These are phyloP conservation scores for Cyaniris semiargus DNA, from an alignment of 2,888 invertebrate species.

Conservation along the genomic window DNA sequence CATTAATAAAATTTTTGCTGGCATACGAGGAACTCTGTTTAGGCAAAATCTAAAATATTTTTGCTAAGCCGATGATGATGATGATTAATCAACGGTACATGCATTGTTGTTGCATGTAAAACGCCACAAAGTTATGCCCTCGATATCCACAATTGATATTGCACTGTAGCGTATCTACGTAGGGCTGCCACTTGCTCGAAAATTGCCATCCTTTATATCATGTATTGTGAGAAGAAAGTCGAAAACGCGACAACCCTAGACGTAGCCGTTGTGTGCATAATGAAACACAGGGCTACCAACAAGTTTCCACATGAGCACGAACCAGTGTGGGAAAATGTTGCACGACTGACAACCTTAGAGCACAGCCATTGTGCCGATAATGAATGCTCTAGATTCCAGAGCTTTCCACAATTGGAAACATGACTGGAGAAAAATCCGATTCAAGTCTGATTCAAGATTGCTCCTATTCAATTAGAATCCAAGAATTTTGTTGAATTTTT, in stretches of 20 bases:
- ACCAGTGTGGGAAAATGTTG: neutral
- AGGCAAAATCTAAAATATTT: too few relatives aligned
- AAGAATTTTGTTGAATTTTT: neutral
- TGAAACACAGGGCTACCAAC: neutral
- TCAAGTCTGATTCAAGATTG: neutral
- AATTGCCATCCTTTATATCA: neutral
- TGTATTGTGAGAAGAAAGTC: neutral
- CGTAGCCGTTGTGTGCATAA: neutral
- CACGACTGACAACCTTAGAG: neutral
- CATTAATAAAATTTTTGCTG: too few relatives aligned
- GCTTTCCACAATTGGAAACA: conserved; percentile 3
- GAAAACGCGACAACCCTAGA: neutral
- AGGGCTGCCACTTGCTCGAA: neutral
- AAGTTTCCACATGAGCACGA: neutral
- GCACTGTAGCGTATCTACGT: neutral
- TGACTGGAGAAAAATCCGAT: neutral
- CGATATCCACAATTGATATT: conserved; percentile 22
- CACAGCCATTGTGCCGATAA: conserved; percentile 1
- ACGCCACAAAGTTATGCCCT: conserved; percentile 26
- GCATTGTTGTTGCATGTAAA: conserved; percentile 20
- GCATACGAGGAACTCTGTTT: too few relatives aligned
- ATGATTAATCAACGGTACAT: neutral
- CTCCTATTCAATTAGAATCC: neutral
- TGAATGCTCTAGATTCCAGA: conserved; percentile 2
- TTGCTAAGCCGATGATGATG: neutral